Conservation (phyloP, 2,797 vertebrate species). For the Danio aesculapii region DNA sequence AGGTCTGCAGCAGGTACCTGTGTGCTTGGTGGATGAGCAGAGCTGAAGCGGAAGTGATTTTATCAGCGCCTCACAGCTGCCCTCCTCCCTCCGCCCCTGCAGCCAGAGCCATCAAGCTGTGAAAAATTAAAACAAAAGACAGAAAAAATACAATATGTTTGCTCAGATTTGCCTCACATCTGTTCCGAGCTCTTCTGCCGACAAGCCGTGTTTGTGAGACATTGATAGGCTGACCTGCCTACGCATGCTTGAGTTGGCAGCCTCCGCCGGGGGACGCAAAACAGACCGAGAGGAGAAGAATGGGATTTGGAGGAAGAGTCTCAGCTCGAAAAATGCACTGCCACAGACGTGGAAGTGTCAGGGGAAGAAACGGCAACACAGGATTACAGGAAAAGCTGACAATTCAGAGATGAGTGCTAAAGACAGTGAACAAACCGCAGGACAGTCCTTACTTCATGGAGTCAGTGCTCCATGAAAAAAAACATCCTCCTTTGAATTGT, state of each 20-base stretch:
- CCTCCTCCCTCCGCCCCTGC: conserved; percentile 57
- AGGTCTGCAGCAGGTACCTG: conserved; percentile 65
- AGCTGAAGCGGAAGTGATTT: conserved; percentile 69
- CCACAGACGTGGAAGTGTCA: conserved; percentile 56
- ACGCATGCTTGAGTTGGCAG: conserved; percentile 46
- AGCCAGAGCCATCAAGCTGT: conserved; percentile 62
- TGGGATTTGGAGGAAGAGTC: conserved; percentile 63
- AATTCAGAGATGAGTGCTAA: conserved; percentile 70
- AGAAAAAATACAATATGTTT: conserved; percentile 57
- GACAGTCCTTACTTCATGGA: background rate
- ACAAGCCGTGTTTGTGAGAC: conserved; percentile 59
- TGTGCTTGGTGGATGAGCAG: conserved; percentile 70
- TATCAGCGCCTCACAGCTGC: conserved; percentile 78
- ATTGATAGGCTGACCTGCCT: conserved; percentile 63
- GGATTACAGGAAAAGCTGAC: conserved; percentile 78
- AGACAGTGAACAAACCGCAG: conserved; percentile 48
- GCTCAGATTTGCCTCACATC: conserved; percentile 64
- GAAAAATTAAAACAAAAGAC: conserved; percentile 68
- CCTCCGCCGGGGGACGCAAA: background rate
- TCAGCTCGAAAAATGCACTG: conserved; percentile 71
- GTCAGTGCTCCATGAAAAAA: too few species aligned
- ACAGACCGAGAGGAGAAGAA: background rate
- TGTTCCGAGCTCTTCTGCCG: conserved; percentile 55
- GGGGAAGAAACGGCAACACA: conserved; percentile 77
- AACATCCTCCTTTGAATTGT: too few species aligned